A percentile compares a stretch with the other conserved stretches of the same genome.
Evolutionary conservation across 2,113 vertebrate species (phyloP).

Genomic region (Meriones unguiculatus): DNA sequence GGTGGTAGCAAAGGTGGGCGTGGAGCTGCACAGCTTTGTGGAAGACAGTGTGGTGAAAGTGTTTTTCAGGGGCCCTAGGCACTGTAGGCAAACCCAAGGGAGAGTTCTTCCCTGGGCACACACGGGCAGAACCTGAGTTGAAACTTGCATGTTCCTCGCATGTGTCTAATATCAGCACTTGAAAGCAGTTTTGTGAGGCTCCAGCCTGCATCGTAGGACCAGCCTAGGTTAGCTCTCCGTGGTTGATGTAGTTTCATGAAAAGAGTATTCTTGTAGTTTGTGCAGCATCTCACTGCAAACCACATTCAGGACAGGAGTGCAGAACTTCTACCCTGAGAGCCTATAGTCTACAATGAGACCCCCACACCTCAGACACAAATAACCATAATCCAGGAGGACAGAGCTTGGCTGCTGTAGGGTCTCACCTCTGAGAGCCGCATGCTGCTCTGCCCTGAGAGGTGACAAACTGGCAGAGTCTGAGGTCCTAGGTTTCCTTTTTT

Average conservation of each 20-base stretch:
- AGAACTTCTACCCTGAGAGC: neutral
- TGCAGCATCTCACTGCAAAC: constrained; percentile 11
- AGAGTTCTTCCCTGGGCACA: neutral
- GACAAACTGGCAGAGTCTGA: neutral
- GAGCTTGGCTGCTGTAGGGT: neutral
- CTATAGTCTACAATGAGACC: neutral
- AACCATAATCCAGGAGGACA: neutral
- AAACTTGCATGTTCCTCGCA: constrained; percentile 61
- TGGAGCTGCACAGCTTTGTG: neutral
- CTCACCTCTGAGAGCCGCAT: neutral
- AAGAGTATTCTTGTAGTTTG: neutral
- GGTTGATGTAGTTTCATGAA: neutral
- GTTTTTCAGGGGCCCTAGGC: neutral
- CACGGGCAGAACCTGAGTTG: neutral
- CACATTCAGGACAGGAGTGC: neutral
- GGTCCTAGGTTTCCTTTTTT: constrained; percentile 37
- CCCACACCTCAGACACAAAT: neutral
- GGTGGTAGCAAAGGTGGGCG: neutral
- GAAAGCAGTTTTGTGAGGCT: constrained; percentile 14
- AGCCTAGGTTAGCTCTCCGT: neutral
- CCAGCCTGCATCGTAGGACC: neutral
- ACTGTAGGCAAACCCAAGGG: neutral
- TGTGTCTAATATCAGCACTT: constrained; percentile 29
- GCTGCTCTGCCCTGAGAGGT: neutral
- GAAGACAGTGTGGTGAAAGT: neutral